Conservation (phyloP, 2,888 invertebrate species). For the Nycteola revayana region DNA sequence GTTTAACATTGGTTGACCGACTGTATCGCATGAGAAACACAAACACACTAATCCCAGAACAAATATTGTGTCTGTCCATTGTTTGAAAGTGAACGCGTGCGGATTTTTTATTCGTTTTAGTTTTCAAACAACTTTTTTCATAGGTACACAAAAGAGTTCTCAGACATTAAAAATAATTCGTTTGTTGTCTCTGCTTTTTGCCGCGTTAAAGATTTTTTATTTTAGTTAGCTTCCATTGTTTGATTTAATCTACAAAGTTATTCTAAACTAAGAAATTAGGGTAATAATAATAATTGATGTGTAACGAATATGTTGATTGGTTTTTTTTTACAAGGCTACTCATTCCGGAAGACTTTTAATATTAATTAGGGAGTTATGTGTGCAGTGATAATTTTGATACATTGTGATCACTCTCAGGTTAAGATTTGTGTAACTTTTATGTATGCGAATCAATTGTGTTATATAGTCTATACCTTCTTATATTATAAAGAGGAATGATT, state of each 20-base stretch:
- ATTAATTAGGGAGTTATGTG: too few relatives aligned
- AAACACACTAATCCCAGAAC: conserved; percentile 66
- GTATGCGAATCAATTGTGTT: too few relatives aligned
- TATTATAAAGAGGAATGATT: too few relatives aligned
- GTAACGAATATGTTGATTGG: too few relatives aligned
- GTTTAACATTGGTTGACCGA: conserved; percentile 19
- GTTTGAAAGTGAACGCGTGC: conserved; percentile 58
- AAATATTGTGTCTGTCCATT: conserved; percentile 61
- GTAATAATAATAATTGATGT: too few relatives aligned
- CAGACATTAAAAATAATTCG: conserved; percentile 36
- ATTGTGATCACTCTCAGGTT: too few relatives aligned
- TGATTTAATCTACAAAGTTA: conserved; percentile 24
- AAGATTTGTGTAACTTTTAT: too few relatives aligned
- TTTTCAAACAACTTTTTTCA: conserved; percentile 35
- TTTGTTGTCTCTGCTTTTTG: conserved; percentile 33
- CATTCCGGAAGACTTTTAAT: too few relatives aligned
- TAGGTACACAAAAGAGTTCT: conserved; percentile 26
- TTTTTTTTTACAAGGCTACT: too few relatives aligned
- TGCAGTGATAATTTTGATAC: too few relatives aligned
- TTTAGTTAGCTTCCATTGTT: conserved; percentile 18
- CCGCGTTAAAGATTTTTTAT: conserved; percentile 13
- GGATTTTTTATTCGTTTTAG: conserved; percentile 41
- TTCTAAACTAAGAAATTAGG: too few relatives aligned
- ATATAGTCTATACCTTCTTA: too few relatives aligned
- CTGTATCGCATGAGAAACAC: conserved; percentile 61